These are phyloP conservation scores for Ostrea edulis DNA, from an alignment of 1,140 invertebrate species.

Conservation along the genomic window DNA sequence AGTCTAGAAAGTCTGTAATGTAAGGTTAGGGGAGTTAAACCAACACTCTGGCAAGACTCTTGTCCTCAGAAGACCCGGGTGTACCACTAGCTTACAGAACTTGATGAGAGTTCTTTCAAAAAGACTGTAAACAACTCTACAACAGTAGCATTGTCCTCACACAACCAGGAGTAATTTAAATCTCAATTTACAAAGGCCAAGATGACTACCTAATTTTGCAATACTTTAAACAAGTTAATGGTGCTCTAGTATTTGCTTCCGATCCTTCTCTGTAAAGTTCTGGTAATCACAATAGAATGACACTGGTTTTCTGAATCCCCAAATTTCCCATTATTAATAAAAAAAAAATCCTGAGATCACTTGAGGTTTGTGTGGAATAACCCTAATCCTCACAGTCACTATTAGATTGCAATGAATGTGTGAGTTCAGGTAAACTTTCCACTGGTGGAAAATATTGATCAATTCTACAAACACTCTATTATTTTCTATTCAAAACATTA, in stretches of 20 bases:
- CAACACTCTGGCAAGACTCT: no score
- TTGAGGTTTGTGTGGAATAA: not conserved
- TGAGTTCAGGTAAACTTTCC: constrained; percentile 11
- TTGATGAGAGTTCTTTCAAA: not conserved
- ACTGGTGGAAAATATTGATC: constrained; percentile 28
- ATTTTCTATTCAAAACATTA: not conserved
- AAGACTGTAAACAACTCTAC: constrained; percentile 13
- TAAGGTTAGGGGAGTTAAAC: no score
- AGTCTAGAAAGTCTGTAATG: no score
- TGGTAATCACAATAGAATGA: not conserved
- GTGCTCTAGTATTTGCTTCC: not conserved
- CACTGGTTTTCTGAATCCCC: not conserved
- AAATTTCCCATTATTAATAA: not conserved
- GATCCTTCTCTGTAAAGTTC: not conserved
- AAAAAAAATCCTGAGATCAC: not conserved
- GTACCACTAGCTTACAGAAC: not conserved
- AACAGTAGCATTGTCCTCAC: not conserved
- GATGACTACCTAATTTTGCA: constrained; percentile 14
- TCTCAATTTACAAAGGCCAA: not conserved
- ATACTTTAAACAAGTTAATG: not conserved
- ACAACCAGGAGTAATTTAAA: constrained; percentile 5
- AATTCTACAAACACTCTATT: not conserved
- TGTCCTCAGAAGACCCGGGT: not conserved
- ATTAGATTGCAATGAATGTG: not conserved
- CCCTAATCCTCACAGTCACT: not conserved